Evolutionary conservation across 2,888 invertebrate genomes (phyloP).

Genomic region (Lochmaea capreae): DNA sequence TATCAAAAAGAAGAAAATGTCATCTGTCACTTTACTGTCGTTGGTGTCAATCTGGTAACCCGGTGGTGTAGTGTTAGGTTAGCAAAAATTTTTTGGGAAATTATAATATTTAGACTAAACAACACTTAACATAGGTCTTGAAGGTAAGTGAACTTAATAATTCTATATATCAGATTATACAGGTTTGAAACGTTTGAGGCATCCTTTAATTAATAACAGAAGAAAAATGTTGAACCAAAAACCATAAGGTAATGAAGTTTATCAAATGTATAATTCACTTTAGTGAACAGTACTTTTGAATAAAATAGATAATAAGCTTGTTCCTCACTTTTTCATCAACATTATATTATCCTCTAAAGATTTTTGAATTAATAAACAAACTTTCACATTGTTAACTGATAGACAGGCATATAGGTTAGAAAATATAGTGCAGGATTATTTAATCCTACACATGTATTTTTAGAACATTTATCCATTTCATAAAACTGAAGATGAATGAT

Average conservation of each 20-base stretch:
- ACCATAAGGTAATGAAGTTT: slow-evolving; percentile 3
- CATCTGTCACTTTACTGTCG: slow-evolving; percentile 20
- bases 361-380: neutral
- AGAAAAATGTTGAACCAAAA: neutral
- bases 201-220: neutral
- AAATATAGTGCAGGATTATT: no score
- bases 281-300: neutral
- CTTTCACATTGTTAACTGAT: neutral
- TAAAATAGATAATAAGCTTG: neutral
- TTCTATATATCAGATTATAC: neutral
- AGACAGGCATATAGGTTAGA: neutral
- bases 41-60: slow-evolving; percentile 10
- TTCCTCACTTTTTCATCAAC: neutral
- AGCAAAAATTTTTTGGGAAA: slow-evolving; percentile 1
- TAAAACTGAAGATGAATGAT: neutral
- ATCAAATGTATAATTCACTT: slow-evolving; percentile 7
- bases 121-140: neutral
- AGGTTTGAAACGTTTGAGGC: neutral
- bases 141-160: slow-evolving; percentile 2
- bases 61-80: slow-evolving; percentile 28
- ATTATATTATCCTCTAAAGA: neutral
- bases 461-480: neutral
- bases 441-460: neutral
- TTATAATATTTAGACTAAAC: slow-evolving; percentile 3
- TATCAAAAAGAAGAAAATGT: slow-evolving; percentile 11